Percentiles rank a stretch among this genome's conserved stretches.
Conservation (phyloP, 2,113 vertebrate species). For the Anhinga anhinga region DNA sequence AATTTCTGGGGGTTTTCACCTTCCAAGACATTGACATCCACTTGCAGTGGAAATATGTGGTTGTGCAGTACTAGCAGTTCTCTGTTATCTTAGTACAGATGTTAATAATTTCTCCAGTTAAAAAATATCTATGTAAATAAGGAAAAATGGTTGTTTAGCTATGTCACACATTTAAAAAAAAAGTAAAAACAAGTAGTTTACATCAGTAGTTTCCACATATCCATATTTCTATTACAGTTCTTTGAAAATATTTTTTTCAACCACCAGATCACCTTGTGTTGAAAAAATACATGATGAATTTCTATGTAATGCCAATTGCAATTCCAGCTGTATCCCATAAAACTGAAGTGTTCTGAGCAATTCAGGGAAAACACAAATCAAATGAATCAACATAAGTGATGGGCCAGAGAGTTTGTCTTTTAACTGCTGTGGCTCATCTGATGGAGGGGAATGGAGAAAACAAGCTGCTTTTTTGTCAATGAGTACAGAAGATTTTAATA, state of each 20-base stretch:
- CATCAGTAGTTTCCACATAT: neutral
- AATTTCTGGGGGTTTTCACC: neutral
- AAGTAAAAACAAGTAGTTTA: neutral
- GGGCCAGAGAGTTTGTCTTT: neutral
- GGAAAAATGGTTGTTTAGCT: neutral
- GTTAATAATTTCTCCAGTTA: neutral
- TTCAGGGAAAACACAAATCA: neutral
- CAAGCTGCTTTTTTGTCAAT: neutral
- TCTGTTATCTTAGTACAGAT: neutral
- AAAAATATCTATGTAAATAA: neutral
- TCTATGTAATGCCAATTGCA: neutral
- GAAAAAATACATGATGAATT: neutral
- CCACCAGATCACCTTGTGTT: neutral
- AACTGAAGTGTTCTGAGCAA: neutral
- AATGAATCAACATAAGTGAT: neutral
- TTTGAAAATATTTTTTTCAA: fast-evolving
- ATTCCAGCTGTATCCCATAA: neutral
- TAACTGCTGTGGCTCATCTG: neutral
- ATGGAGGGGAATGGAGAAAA: neutral
- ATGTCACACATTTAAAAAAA: neutral
- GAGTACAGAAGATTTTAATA: neutral
- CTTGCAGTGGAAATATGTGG: neutral
- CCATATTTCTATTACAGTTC: neutral
- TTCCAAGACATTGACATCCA: neutral
- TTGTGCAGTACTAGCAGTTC: neutral